Base-by-base conservation (phyloP, 2,797 vertebrate species). In the Myotis planiceps region DNA sequence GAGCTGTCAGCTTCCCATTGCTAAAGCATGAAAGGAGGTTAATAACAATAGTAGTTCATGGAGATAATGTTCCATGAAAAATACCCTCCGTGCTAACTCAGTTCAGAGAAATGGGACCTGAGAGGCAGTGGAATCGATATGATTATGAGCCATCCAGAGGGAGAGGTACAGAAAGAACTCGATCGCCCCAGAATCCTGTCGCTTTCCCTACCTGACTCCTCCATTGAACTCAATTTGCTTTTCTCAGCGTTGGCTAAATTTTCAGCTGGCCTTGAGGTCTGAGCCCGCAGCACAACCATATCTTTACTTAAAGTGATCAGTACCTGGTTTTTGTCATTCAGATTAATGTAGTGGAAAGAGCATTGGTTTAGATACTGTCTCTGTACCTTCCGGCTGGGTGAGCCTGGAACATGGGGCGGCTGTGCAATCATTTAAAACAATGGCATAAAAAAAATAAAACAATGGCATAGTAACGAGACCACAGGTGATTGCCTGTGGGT, bases 91-190 rank as follows among this genome's bases (percentile, higher is more conserved):
- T 29, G 84, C 88, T 3, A 1, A 80, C 71, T 93, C 58, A 25
- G 25, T 83, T 97, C 69, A 85, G 23, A 89, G 58, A 27, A 75
- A 69, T 1, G 25, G 47, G 34, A 27, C 34, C 71, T 49, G 47
- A 51, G 25, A 84, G 13, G 66, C 79, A 45, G 55, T 69, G 76
- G 6, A 29, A 18, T 3, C n/a, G 69, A 91, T 89, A 53, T 0
- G 7, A 83, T 9, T 66, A 21, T 8, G 25, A 95, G 68, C 88
- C 72, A 9, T 19, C 6, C 42, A 83, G 93, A 92, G 29, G 79
- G 49, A 83, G 76, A 82, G 45, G 69, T 88, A 55, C 51, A 82
- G 65, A 68, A 92, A 78, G 93, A 91, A 91, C 79, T 76, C 7
- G 0, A 18, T 51, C 7, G 2, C 32, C 29, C 76, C 74, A 49